phyloP scores from a whole-genome alignment of 1,140 invertebrate species.

The Drosophila carrolli region DNA sequence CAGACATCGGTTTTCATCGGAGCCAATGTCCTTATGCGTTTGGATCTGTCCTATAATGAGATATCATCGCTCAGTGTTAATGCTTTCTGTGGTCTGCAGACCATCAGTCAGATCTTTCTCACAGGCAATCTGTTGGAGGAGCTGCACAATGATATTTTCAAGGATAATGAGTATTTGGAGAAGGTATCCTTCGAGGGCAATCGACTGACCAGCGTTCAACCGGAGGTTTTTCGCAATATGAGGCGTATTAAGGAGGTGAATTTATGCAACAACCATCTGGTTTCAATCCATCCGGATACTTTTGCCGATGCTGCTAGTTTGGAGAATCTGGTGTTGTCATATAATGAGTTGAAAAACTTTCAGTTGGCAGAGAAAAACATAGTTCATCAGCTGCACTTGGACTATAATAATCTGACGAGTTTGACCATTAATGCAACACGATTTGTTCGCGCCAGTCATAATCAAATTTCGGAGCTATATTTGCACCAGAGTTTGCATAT shows the following conservation, averaged over 20 bases:
- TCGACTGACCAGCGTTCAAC: constrained; percentile 58
- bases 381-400: constrained; percentile 68
- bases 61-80: constrained; percentile 67
- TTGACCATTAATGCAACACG: constrained; percentile 70
- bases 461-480: constrained; percentile 59
- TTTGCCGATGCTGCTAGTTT: constrained; percentile 69
- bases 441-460: constrained; percentile 72
- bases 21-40: constrained; percentile 64
- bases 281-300: constrained; percentile 68
- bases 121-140: constrained; percentile 62
- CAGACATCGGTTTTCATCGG: constrained; percentile 78
- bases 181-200: constrained; percentile 71
- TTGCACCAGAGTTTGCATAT: constrained; percentile 62
- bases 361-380: constrained; percentile 72
- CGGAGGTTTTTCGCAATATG: constrained; percentile 73
- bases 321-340: constrained; percentile 65
- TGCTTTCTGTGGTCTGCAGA: constrained; percentile 71
- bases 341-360: constrained; percentile 61
- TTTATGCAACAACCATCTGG: constrained; percentile 65
- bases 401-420: constrained; percentile 71
- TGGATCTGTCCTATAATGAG: constrained; percentile 74
- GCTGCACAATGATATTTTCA: constrained; percentile 70
- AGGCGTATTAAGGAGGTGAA: constrained; percentile 73
- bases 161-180: constrained; percentile 74
- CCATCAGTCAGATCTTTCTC: constrained; percentile 64